phyloP scores from a whole-genome alignment of 2,888 invertebrate species.

The Leucoma salicis region DNA sequence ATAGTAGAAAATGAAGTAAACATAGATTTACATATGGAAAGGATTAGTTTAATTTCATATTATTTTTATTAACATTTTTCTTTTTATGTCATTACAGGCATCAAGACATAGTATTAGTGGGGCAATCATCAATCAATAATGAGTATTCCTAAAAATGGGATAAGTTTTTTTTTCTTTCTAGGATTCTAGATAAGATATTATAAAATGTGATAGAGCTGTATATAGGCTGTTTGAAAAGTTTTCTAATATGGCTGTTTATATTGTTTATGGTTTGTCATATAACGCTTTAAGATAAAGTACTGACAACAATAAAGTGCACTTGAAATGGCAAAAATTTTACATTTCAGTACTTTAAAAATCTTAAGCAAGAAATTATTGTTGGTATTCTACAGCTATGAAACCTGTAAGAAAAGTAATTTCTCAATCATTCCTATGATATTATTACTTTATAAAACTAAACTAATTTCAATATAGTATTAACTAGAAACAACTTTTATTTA shows the following conservation, averaged over 20 bases:
- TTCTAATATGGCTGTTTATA: conserved; percentile 27
- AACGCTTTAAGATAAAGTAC: too few species aligned
- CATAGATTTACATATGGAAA: too few species aligned
- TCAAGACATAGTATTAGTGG: conserved; percentile 65
- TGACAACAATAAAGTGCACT: not conserved
- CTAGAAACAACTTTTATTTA: too few species aligned
- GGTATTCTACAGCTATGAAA: too few species aligned
- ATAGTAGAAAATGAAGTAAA: too few species aligned
- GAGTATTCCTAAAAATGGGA: conserved; percentile 51
- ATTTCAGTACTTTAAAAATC: not conserved
- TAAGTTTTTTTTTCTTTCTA: not conserved
- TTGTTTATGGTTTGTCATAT: conserved; percentile 23
- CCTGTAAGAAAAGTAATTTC: too few species aligned
- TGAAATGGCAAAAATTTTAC: too few species aligned
- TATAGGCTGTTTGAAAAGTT: conserved; percentile 19
- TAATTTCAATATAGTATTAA: too few species aligned
- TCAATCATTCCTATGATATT: too few species aligned
- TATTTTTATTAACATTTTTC: too few species aligned
- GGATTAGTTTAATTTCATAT: too few species aligned
- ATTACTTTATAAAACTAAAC: too few species aligned
- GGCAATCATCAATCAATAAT: conserved; percentile 47
- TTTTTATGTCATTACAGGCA: conserved; percentile 53
- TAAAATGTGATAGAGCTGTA: conserved; percentile 38
- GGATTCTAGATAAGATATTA: conserved; percentile 4
- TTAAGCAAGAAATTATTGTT: not conserved